Conservation (phyloP, 2,113 vertebrate species). For the Hassar affinis region DNA sequence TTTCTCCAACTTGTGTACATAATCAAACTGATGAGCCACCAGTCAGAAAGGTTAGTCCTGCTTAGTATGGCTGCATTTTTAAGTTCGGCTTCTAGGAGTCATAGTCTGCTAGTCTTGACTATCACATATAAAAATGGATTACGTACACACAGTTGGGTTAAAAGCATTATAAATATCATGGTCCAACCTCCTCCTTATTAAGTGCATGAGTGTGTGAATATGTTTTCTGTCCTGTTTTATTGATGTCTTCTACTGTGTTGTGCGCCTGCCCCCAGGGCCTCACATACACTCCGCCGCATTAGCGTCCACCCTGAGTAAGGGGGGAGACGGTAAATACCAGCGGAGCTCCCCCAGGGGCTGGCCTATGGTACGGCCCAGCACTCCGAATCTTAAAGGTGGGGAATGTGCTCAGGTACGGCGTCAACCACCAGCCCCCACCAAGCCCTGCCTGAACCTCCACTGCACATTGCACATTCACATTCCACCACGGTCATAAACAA, state of each 20-base stretch:
- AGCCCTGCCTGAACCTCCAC: constrained; percentile 30
- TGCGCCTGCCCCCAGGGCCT: constrained; percentile 46
- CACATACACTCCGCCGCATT: constrained; percentile 55
- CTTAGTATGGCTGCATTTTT: neutral
- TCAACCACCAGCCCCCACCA: constrained; percentile 47
- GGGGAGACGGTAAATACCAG: constrained; percentile 53
- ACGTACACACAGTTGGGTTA: neutral
- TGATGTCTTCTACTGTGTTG: constrained; percentile 44
- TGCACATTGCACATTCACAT: constrained; percentile 39
- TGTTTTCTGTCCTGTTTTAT: constrained; percentile 12
- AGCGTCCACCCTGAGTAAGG: constrained; percentile 55
- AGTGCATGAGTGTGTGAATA: neutral
- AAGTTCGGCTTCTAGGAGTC: neutral
- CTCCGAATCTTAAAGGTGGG: constrained; percentile 60
- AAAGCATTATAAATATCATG: neutral
- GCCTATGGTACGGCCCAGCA: constrained; percentile 55
- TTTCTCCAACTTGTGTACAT: neutral
- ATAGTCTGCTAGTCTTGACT: neutral
- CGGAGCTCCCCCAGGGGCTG: constrained; percentile 54
- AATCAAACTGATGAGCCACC: neutral
- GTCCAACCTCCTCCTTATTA: neutral
- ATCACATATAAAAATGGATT: neutral
- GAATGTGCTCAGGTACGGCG: constrained; percentile 54
- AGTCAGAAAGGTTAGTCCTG: neutral
- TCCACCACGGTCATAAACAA: neutral